Conservation (phyloP, 2,797 vertebrate species). For the Sciaenops ocellatus region DNA sequence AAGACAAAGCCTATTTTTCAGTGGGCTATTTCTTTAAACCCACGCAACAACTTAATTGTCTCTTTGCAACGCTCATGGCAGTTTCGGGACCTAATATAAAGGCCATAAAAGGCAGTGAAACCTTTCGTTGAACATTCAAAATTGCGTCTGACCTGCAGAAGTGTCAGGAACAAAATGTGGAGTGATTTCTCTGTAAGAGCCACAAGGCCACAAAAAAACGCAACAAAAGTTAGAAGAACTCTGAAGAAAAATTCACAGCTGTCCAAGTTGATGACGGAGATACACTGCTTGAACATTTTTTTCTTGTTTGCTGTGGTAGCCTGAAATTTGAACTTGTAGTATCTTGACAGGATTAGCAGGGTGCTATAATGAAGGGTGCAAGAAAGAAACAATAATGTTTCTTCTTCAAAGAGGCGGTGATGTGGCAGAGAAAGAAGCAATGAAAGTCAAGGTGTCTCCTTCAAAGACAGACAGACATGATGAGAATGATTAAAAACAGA, state of each 20-base stretch:
- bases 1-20: neutral
- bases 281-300: neutral
- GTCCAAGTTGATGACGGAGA: conserved; percentile 51
- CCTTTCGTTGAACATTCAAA: conserved; percentile 8
- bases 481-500: conserved; percentile 75
- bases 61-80: conserved; percentile 1
- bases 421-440: conserved; percentile 39
- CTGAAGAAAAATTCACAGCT: conserved; percentile 56
- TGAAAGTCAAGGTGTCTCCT: conserved; percentile 75
- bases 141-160: conserved; percentile 7
- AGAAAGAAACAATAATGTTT: conserved; percentile 55
- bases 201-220: conserved; percentile 36
- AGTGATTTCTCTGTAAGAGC: conserved; percentile 36
- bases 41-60: neutral
- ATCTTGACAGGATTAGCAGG: conserved; percentile 33
- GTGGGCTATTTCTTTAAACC: conserved; percentile 3
- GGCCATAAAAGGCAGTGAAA: conserved; percentile 10
- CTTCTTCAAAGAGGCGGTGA: conserved; percentile 59
- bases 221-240: conserved; percentile 28
- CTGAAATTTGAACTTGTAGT: conserved; percentile 43
- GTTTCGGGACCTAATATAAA: neutral
- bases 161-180: conserved; percentile 29
- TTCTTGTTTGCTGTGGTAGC: conserved; percentile 41
- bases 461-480: conserved; percentile 70
- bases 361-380: conserved; percentile 39